Conservation (phyloP, 2,113 vertebrate species). For the Sturnira hondurensis region DNA sequence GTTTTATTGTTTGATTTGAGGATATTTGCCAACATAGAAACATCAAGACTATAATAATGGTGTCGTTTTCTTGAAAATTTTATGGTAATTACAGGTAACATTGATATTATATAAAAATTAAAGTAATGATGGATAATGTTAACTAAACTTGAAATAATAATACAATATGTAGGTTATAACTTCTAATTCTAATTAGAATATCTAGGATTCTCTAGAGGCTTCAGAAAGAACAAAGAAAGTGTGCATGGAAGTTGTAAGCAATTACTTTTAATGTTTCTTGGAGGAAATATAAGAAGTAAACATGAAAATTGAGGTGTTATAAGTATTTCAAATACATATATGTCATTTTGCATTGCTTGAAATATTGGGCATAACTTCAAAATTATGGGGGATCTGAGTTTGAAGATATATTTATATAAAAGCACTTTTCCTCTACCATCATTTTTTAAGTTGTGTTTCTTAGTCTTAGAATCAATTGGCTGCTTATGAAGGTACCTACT, state of each 20-base stretch:
- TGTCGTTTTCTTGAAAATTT: slow-evolving; percentile 29
- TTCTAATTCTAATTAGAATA: slow-evolving; percentile 67
- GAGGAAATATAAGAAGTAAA: slow-evolving; percentile 59
- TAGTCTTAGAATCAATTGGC: not conserved
- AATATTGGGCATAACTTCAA: slow-evolving; percentile 29
- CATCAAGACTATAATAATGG: not conserved
- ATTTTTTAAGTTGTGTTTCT: slow-evolving; percentile 29
- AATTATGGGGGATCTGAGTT: not conserved
- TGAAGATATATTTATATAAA: slow-evolving; percentile 28
- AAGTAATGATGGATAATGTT: slow-evolving; percentile 53
- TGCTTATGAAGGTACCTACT: not conserved
- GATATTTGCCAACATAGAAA: slow-evolving; percentile 2
- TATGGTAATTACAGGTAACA: slow-evolving; percentile 31
- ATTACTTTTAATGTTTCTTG: slow-evolving; percentile 62
- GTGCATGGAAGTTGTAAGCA: slow-evolving; percentile 34
- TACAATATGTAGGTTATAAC: slow-evolving; percentile 63
- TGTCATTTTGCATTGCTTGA: slow-evolving; percentile 22
- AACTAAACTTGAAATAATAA: slow-evolving; percentile 60
- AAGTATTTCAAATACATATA: slow-evolving; percentile 41
- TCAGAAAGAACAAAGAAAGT: slow-evolving; percentile 54
- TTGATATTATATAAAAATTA: slow-evolving; percentile 54
- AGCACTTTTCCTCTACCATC: not conserved
- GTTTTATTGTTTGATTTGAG: slow-evolving; percentile 34
- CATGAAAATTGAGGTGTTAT: slow-evolving; percentile 46
- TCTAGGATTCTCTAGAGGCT: slow-evolving; percentile 60